Conservation (phyloP, 1,140 invertebrate genomes). For the Lordiphosa stackelbergi region DNA sequence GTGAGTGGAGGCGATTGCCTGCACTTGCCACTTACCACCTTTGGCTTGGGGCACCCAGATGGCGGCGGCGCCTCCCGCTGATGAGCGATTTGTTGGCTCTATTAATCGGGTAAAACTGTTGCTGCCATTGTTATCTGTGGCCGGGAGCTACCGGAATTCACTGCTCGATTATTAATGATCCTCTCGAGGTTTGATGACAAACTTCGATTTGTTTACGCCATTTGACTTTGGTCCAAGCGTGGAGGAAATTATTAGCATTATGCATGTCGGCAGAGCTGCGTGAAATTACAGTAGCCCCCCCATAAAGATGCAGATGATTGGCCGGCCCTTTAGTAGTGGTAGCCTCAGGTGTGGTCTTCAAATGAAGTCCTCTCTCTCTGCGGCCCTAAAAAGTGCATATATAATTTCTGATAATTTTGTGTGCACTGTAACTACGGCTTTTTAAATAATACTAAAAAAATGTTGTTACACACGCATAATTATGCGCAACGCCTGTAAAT, state of each 20-base stretch:
- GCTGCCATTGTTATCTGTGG: constrained; percentile 8
- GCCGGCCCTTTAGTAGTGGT: constrained; percentile 4
- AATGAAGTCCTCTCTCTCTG: constrained; percentile 24
- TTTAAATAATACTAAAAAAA: constrained; percentile 31
- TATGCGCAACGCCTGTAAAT: constrained; percentile 29
- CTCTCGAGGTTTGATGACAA: constrained; percentile 37
- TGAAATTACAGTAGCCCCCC: constrained; percentile 60
- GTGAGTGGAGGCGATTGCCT: constrained; percentile 37
- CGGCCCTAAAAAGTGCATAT: constrained; percentile 52
- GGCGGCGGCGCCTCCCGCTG: constrained; percentile 40
- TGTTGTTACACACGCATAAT: constrained; percentile 36
- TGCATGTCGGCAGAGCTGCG: constrained; percentile 67
- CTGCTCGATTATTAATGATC: constrained; percentile 43
- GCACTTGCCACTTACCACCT: constrained; percentile 37
- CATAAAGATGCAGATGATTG: constrained; percentile 27
- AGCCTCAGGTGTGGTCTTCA: not conserved
- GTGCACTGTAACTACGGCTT: constrained; percentile 56
- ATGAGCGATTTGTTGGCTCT: constrained; percentile 29
- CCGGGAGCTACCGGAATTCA: constrained; percentile 29
- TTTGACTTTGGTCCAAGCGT: constrained; percentile 17
- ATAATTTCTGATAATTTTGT: constrained; percentile 73
- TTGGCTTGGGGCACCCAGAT: constrained; percentile 5
- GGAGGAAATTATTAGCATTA: constrained; percentile 63
- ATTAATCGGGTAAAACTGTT: constrained; percentile 52
- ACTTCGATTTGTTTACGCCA: constrained; percentile 23